Conservation (phyloP, 2,888 invertebrate genomes). For the Catocala nupta region DNA sequence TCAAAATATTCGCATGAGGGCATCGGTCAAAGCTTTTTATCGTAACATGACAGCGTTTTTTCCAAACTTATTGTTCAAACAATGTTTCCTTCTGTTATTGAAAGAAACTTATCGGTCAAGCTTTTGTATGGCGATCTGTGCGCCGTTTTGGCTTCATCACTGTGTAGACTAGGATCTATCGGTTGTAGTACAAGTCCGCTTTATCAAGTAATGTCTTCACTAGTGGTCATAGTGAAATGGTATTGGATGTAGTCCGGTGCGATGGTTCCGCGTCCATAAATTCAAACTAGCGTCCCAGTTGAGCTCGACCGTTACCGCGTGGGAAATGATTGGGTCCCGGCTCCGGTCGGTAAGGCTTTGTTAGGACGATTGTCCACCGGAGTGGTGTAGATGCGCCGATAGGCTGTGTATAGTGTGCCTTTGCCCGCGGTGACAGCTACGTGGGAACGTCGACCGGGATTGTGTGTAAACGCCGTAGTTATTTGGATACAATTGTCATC, state of each 20-base stretch:
- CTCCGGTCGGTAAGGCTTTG: conserved; percentile 80
- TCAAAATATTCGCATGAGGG: conserved; percentile 57
- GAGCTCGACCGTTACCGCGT: conserved; percentile 84
- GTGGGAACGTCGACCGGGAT: conserved; percentile 80
- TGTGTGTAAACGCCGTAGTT: conserved; percentile 72
- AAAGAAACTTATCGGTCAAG: conserved; percentile 84
- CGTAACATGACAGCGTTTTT: conserved; percentile 72
- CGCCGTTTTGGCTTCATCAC: conserved; percentile 66
- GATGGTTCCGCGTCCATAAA: conserved; percentile 77
- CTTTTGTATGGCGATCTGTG: conserved; percentile 83
- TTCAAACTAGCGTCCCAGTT: conserved; percentile 80
- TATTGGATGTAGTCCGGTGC: conserved; percentile 69
- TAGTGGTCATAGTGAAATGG: conserved; percentile 61
- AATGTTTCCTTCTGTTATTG: conserved; percentile 83
- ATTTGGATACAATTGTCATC: conserved; percentile 71
- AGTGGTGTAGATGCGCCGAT: conserved; percentile 84
- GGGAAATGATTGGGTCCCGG: conserved; percentile 84
- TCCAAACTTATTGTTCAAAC: conserved; percentile 76
- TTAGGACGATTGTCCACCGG: conserved; percentile 86
- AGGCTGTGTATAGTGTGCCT: conserved; percentile 68
- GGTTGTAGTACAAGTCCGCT: conserved; percentile 72
- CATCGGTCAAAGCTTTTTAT: conserved; percentile 62
- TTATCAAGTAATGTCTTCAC: conserved; percentile 60
- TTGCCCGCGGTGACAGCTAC: conserved; percentile 81
- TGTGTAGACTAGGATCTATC: conserved; percentile 56